These are phyloP conservation scores for Sussaba pulchella DNA, from an alignment of 2,888 invertebrate genomes.

Conservation along the genomic window DNA sequence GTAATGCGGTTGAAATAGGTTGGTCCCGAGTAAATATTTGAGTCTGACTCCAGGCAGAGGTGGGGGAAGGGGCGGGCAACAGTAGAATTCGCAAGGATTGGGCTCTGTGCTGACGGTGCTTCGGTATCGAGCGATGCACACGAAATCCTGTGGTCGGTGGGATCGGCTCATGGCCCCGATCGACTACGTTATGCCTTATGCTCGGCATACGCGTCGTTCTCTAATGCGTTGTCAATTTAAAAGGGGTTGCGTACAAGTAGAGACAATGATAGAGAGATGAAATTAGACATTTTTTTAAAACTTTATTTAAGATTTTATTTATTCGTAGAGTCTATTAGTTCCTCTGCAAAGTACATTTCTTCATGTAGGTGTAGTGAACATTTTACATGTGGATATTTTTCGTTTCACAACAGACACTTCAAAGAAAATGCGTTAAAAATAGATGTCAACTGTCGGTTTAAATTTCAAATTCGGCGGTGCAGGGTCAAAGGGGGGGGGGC, in stretches of 20 bases:
- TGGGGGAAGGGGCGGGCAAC: constrained; percentile 43
- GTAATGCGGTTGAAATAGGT: constrained; percentile 67
- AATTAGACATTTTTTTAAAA: too few species aligned
- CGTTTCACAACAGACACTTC: too few species aligned
- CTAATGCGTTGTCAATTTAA: background rate
- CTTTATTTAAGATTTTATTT: too few species aligned
- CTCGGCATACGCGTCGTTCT: background rate
- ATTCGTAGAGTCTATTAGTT: too few species aligned
- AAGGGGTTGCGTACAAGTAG: too few species aligned
- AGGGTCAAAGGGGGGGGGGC: background rate
- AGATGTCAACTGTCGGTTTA: too few species aligned
- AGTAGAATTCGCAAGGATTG: constrained; percentile 39
- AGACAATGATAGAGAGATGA: too few species aligned
- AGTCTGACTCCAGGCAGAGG: constrained; percentile 35
- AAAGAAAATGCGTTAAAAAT: too few species aligned
- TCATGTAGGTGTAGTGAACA: too few species aligned
- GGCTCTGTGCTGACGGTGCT: background rate
- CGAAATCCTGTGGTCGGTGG: constrained; percentile 3
- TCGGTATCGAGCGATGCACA: background rate
- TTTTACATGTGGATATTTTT: too few species aligned
- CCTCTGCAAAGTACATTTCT: too few species aligned
- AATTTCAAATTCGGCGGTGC: background rate
- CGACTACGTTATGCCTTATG: background rate
- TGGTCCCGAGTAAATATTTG: constrained; percentile 71
- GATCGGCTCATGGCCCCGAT: background rate